Base-by-base conservation (phyloP, 2,797 vertebrate genomes). In the Falco peregrinus region DNA sequence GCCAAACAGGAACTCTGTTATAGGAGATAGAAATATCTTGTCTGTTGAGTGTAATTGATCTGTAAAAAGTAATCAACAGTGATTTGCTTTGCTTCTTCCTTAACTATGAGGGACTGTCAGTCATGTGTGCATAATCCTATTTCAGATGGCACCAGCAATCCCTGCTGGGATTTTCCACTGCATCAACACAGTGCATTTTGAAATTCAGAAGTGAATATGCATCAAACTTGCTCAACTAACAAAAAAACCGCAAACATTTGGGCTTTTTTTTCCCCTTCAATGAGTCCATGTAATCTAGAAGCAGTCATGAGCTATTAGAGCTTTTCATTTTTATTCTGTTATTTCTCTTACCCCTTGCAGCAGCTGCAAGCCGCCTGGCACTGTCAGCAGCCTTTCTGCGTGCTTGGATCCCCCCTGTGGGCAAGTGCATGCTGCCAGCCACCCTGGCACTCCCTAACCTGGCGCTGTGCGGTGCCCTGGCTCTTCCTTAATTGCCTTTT, bases 391-490 rank as follows among this genome's bases (percentile, higher is more conserved):
- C 41, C n/a, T 60, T 89, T 93, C 13, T 5, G 24, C 4, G 2
- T 53, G 69, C 65, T 71, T 68, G 10, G 92, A 92, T 92, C 88
- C 94, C 77, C 53, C 61, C 95, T 95, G 94, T 63, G 87, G 96
- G 89, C 80, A 89, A 89, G 28, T 2, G 0, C 14, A 1, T 13
- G 28, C n/a, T 89, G 48, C 75, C 63, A 53, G 26, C 43, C 0
- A 0, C 53, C 65, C 25, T 0, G 1, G 18, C 8, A 4, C 10
- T 47, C 16, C 67, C 24, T 39, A 11, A 0, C 17, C 3, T 3
- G 8, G 43, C 2, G 1, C 83, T 71, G 4, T 69, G 41, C 41
- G 0, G 2, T 54, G 47, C 74, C 18, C 33, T 35, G 29, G 19
- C 35, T 56, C 28, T 51, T 12, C 45, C 16, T 33, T 56, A 45